These are phyloP conservation scores for Catamblyrhynchus diadema DNA, from an alignment of 2,797 vertebrate species.

Conservation along the genomic window DNA sequence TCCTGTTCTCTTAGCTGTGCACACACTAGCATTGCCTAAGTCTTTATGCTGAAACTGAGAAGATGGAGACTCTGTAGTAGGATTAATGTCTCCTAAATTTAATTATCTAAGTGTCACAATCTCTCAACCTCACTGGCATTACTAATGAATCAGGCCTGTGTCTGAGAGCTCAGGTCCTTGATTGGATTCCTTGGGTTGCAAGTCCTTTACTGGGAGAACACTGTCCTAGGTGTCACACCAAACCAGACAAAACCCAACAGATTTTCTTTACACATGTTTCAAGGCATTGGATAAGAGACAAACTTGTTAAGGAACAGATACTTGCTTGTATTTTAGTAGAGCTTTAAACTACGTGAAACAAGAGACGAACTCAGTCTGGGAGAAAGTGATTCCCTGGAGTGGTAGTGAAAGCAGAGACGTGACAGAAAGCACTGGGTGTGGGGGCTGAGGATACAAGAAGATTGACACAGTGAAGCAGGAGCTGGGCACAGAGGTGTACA, in stretches of 20 bases:
- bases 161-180: background rate
- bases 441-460: background rate
- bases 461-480: background rate
- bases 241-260: background rate
- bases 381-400: background rate
- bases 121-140: background rate
- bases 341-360: background rate
- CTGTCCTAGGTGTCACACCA: background rate
- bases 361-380: background rate
- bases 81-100: background rate
- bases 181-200: background rate
- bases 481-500: accelerated
- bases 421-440: accelerated
- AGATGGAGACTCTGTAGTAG: background rate
- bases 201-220: background rate
- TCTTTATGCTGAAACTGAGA: background rate
- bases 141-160: background rate
- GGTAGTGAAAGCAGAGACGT: accelerated
- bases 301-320: background rate
- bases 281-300: background rate
- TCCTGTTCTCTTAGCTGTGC: background rate
- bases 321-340: background rate
- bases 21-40: background rate
- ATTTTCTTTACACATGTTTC: background rate
- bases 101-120: background rate